Conservation (phyloP, 2,797 vertebrate species). For the Chelmon rostratus region DNA sequence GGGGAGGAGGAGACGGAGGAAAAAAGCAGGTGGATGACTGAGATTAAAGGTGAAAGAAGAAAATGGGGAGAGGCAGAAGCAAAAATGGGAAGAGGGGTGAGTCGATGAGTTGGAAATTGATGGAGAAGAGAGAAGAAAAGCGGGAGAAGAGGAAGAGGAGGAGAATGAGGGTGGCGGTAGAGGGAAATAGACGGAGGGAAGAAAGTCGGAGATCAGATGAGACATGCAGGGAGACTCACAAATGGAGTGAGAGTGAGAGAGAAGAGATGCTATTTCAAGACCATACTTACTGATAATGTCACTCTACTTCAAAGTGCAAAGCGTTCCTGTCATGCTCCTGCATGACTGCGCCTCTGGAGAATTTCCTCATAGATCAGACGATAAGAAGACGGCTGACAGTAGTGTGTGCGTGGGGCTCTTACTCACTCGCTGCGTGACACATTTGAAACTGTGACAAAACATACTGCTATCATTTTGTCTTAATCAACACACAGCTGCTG, state of each 20-base stretch:
- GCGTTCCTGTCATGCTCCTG: conserved; percentile 81
- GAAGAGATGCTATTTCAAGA: conserved; percentile 86
- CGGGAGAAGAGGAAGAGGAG: conserved; percentile 23
- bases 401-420: conserved; percentile 56
- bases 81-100: conserved; percentile 33
- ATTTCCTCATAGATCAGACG: conserved; percentile 82
- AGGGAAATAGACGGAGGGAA: conserved; percentile 54
- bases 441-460: conserved; percentile 69
- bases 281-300: conserved; percentile 87
- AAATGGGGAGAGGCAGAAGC: conserved; percentile 35
- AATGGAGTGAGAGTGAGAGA: conserved; percentile 64
- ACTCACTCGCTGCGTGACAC: conserved; percentile 56
- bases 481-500: conserved; percentile 67
- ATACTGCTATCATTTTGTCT: conserved; percentile 67
- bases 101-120: conserved; percentile 48
- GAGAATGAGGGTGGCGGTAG: conserved; percentile 49
- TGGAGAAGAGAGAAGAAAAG: conserved; percentile 48
- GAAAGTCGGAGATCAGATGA: conserved; percentile 67
- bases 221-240: conserved; percentile 56
- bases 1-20: not conserved
- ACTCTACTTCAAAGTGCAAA: conserved; percentile 88
- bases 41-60: conserved; percentile 35
- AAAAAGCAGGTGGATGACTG: conserved; percentile 33
- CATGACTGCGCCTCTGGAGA: conserved; percentile 79
- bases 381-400: conserved; percentile 75